A percentile compares a stretch with the other conserved stretches of the same genome.
Evolutionary conservation across 2,797 vertebrate species (phyloP).

Genomic region (Chromis chromis): DNA sequence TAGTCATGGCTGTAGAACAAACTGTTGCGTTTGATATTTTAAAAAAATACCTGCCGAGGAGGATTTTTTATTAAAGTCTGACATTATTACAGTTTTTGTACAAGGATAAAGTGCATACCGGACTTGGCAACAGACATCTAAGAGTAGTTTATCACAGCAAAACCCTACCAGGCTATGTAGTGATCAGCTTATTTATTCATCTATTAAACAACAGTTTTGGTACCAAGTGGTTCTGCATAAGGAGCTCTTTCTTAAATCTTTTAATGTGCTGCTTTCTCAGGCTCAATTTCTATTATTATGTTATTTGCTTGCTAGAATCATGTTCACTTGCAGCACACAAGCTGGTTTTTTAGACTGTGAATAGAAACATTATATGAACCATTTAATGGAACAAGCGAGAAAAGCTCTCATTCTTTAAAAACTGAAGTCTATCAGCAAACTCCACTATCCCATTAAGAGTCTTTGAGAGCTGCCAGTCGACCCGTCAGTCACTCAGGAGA

Average conservation of each 20-base stretch:
- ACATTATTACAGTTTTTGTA: constrained; percentile 31
- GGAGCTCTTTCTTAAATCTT: not conserved
- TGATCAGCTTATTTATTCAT: not conserved
- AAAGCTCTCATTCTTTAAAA: constrained; percentile 47
- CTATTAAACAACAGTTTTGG: not conserved
- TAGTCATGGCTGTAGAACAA: constrained; percentile 29
- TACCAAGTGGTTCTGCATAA: not conserved
- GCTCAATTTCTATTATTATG: constrained; percentile 1
- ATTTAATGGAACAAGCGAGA: constrained; percentile 36
- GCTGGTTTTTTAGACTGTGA: not conserved
- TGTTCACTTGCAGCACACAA: constrained; percentile 18
- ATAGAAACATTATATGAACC: constrained; percentile 36
- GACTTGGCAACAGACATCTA: not conserved
- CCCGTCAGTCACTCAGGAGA: constrained; percentile 64
- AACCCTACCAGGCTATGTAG: not conserved
- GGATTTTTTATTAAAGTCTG: constrained; percentile 28
- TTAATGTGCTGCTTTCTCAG: not conserved
- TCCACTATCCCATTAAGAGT: constrained; percentile 28
- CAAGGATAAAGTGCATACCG: not conserved
- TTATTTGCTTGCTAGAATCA: constrained; percentile 8
- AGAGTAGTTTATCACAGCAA: not conserved
- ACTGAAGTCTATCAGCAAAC: constrained; percentile 14
- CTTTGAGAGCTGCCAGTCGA: constrained; percentile 67
- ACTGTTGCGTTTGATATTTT: constrained; percentile 29
- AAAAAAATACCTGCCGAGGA: constrained; percentile 33